Percentiles rank a stretch among this genome's conserved stretches.
Conservation (phyloP, 2,888 invertebrate species). For the Conus canariensis region DNA sequence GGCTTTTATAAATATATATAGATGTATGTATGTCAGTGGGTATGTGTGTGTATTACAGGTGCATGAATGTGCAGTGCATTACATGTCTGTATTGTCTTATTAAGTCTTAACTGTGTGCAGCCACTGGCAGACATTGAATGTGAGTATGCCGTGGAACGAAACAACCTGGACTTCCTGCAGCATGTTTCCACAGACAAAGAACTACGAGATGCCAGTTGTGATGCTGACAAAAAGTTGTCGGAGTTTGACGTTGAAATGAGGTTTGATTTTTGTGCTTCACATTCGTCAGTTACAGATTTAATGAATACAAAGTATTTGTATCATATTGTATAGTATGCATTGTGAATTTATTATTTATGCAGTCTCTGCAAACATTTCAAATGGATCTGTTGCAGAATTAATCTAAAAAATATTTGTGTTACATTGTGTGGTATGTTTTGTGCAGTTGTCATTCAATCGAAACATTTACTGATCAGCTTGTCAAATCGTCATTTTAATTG, state of each 20-base stretch:
- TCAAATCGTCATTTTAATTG: too few relatives aligned
- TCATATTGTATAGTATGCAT: too few relatives aligned
- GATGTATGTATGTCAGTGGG: neutral
- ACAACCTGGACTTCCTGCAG: constrained; percentile 78
- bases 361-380: neutral
- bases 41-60: too few relatives aligned
- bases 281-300: neutral
- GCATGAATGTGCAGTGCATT: too few relatives aligned
- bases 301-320: too few relatives aligned
- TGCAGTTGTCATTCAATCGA: too few relatives aligned
- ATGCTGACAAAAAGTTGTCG: constrained; percentile 79
- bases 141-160: constrained; percentile 74
- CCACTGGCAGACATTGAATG: constrained; percentile 77
- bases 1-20: too few relatives aligned
- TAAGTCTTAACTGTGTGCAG: constrained; percentile 59
- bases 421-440: neutral
- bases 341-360: neutral
- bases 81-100: too few relatives aligned
- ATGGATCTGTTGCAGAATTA: neutral
- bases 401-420: too few relatives aligned
- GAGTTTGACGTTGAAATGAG: constrained; percentile 80
- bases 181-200: constrained; percentile 78
- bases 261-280: constrained; percentile 53
- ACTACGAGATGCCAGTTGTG: constrained; percentile 79
- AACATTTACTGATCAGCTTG: too few relatives aligned